Percentiles rank a stretch among this genome's conserved stretches.
These are phyloP conservation scores for Tapirus indicus DNA, from an alignment of 2,797 vertebrate species.

Conservation along the genomic window DNA sequence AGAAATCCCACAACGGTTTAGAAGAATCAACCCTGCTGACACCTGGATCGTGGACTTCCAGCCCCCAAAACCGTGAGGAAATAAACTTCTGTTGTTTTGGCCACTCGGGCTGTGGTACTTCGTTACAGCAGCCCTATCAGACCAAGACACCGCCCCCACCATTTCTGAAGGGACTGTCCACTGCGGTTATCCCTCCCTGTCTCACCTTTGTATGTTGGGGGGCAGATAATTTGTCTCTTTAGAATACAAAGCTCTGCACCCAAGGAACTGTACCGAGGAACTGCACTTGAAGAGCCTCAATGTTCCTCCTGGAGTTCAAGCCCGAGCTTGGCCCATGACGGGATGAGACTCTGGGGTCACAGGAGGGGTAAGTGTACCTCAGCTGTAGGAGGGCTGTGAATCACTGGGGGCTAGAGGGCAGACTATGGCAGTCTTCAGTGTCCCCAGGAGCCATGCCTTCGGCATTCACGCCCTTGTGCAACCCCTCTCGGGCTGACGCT, in stretches of 20 bases:
- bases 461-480: fast-evolving
- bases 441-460: neutral
- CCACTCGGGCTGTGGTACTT: too few species aligned
- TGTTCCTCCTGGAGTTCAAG: neutral
- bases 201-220: neutral
- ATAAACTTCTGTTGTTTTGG: neutral
- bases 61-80: neutral
- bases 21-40: neutral
- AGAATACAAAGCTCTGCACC: neutral
- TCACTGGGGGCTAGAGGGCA: neutral
- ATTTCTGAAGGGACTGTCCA: neutral
- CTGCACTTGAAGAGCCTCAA: neutral
- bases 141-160: neutral
- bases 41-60: neutral
- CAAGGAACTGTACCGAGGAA: neutral
- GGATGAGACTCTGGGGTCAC: neutral
- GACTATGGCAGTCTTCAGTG: fast-evolving
- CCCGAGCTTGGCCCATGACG: fast-evolving
- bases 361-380: neutral
- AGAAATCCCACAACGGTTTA: neutral
- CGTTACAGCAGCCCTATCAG: neutral
- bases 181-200: neutral
- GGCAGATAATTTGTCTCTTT: neutral
- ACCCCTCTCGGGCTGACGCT: neutral
- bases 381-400: neutral